Conservation (phyloP, 1,140 invertebrate genomes). For the Saccostrea cuccullata region DNA sequence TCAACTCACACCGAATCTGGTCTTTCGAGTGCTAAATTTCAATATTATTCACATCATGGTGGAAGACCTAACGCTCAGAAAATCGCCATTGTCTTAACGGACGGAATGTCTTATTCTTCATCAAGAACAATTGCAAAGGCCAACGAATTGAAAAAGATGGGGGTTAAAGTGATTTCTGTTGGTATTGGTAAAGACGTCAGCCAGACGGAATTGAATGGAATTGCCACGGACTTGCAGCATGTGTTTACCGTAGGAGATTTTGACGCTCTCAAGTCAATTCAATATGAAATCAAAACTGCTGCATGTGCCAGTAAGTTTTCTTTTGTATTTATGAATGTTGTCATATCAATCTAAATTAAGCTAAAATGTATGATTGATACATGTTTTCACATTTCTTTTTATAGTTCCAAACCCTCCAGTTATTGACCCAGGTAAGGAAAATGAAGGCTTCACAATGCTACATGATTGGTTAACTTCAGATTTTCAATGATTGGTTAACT, state of each 20-base stretch:
- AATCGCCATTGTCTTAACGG: conserved; percentile 60
- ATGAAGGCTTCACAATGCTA: not conserved
- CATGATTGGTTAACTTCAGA: too few species aligned
- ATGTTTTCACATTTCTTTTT: not conserved
- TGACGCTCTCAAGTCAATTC: conserved; percentile 56
- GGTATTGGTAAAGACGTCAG: conserved; percentile 58
- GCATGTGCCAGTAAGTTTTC: conserved; percentile 55
- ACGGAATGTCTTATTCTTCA: conserved; percentile 56
- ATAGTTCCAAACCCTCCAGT: conserved; percentile 40
- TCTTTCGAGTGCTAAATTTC: conserved; percentile 57
- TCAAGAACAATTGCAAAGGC: conserved; percentile 55
- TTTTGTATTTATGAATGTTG: not conserved
- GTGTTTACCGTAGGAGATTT: conserved; percentile 60
- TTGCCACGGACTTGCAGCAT: conserved; percentile 55
- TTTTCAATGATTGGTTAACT: too few species aligned
- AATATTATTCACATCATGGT: conserved; percentile 54
- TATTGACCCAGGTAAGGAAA: conserved; percentile 35
- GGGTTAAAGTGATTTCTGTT: conserved; percentile 56
- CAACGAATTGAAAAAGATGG: conserved; percentile 40
- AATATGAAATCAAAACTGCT: conserved; percentile 49
- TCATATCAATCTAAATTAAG: not conserved
- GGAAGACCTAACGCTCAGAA: conserved; percentile 55
- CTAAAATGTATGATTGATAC: not conserved
- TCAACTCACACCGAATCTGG: conserved; percentile 57
- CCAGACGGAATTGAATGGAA: conserved; percentile 52